Percentiles rank a stretch among this genome's conserved stretches.
These are phyloP conservation scores for Corythoichthys haematopterus DNA, from an alignment of 2,113 vertebrate species.

Conservation along the genomic window DNA sequence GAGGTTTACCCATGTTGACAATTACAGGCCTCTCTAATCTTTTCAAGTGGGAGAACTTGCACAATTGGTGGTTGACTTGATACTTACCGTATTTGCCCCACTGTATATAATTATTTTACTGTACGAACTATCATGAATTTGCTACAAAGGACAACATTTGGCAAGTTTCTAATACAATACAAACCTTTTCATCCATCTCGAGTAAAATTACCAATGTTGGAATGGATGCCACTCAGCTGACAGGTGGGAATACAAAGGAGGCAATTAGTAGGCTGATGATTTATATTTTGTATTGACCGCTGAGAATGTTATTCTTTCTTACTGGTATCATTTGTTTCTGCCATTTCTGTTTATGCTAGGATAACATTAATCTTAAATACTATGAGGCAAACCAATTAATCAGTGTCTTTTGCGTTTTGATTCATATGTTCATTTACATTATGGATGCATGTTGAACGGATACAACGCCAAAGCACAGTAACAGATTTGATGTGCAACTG, in stretches of 20 bases:
- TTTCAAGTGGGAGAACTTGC: too few relatives aligned
- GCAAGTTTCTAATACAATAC: slow-evolving; percentile 42
- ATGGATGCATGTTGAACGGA: background rate
- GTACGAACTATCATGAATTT: background rate
- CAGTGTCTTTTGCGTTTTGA: background rate
- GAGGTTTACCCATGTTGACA: too few relatives aligned
- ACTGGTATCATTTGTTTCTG: slow-evolving; percentile 48
- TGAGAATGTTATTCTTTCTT: slow-evolving; percentile 32
- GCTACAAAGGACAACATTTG: slow-evolving; percentile 37
- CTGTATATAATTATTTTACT: background rate
- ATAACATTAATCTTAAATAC: slow-evolving; percentile 32
- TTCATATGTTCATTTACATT: background rate
- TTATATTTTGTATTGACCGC: slow-evolving; percentile 55
- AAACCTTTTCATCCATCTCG: slow-evolving; percentile 42
- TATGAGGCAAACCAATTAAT: slow-evolving; percentile 22
- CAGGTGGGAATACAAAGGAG: slow-evolving; percentile 61
- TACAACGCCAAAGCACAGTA: slow-evolving; percentile 17
- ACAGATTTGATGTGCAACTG: slow-evolving; percentile 28
- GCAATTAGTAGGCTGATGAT: slow-evolving; percentile 65
- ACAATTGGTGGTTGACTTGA: background rate
- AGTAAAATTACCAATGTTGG: slow-evolving; percentile 59
- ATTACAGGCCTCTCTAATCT: too few relatives aligned
- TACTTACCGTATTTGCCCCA: background rate
- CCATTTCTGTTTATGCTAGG: slow-evolving; percentile 44
- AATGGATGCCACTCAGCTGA: slow-evolving; percentile 50